Evolutionary conservation across 2,113 vertebrate genomes (phyloP).

Genomic region (Trematomus loennbergii): DNA sequence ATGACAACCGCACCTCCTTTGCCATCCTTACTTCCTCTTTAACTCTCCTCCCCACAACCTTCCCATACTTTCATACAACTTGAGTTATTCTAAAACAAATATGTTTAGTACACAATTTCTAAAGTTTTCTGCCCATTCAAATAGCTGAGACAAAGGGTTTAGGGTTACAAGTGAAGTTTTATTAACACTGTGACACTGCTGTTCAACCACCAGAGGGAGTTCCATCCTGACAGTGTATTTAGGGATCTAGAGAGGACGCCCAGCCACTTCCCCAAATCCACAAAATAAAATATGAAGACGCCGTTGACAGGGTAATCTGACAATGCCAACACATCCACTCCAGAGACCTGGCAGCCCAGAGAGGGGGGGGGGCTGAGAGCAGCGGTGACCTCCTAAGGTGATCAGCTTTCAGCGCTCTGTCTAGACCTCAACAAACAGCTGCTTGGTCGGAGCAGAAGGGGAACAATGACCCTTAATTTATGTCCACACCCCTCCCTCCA

Average conservation of each 20-base stretch:
- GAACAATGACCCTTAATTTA: conserved; percentile 76
- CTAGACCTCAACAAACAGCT: conserved; percentile 76
- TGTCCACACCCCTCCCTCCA: conserved; percentile 49
- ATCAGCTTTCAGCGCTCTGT: conserved; percentile 67
- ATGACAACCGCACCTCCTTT: conserved; percentile 68
- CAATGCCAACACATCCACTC: conserved; percentile 56
- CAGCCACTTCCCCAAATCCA: conserved; percentile 34
- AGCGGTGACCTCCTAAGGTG: conserved; percentile 74
- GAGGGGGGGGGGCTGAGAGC: conserved; percentile 36
- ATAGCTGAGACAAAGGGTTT: neutral
- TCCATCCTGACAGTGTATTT: conserved; percentile 32
- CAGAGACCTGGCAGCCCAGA: conserved; percentile 53
- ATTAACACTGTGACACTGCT: conserved; percentile 24
- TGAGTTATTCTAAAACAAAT: conserved; percentile 19
- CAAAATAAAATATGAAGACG: conserved; percentile 62
- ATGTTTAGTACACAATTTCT: neutral
- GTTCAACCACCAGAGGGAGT: conserved; percentile 79
- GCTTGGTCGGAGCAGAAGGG: conserved; percentile 60
- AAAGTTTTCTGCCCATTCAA: neutral
- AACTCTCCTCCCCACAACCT: conserved; percentile 18
- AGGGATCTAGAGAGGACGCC: conserved; percentile 31
- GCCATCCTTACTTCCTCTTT: conserved; percentile 50
- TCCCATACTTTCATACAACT: conserved; percentile 9
- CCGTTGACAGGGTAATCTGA: conserved; percentile 64
- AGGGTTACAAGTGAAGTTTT: conserved; percentile 29